Evolutionary conservation across 2,888 invertebrate species (phyloP).

Genomic region (Tortricodes alternella): DNA sequence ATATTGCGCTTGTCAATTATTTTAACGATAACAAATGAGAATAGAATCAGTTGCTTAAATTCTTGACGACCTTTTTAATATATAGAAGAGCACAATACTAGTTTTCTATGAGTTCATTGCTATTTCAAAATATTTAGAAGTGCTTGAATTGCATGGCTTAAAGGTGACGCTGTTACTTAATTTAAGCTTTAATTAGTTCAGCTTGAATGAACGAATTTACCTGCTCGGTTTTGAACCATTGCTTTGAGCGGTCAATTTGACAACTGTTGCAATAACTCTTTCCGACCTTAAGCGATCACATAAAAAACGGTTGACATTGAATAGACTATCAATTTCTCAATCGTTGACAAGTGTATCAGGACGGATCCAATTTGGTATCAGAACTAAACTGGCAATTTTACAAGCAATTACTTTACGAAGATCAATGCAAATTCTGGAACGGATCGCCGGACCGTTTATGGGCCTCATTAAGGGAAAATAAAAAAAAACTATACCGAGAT

Average conservation of each 20-base stretch:
- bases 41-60: constrained; percentile 24
- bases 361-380: constrained; percentile 34
- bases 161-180: too few relatives aligned
- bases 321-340: constrained; percentile 56
- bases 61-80: constrained; percentile 25
- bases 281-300: constrained; percentile 16
- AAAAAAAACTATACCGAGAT: constrained; percentile 59
- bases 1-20: constrained; percentile 31
- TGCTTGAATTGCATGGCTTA: too few relatives aligned
- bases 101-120: too few relatives aligned
- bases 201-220: background rate
- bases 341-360: constrained; percentile 42
- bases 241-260: background rate
- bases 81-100: background rate
- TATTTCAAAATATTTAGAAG: too few relatives aligned
- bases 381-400: constrained; percentile 46
- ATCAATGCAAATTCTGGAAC: constrained; percentile 74
- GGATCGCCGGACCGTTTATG: constrained; percentile 60
- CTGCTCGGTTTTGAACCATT: background rate
- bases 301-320: constrained; percentile 38
- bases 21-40: constrained; percentile 26
- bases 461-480: constrained; percentile 66
- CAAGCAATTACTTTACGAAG: constrained; percentile 53
- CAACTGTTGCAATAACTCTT: constrained; percentile 12
- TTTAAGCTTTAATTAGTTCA: background rate